Evolutionary conservation across 1,140 invertebrate species (phyloP).

Genomic region (Drosophila murphyi): DNA sequence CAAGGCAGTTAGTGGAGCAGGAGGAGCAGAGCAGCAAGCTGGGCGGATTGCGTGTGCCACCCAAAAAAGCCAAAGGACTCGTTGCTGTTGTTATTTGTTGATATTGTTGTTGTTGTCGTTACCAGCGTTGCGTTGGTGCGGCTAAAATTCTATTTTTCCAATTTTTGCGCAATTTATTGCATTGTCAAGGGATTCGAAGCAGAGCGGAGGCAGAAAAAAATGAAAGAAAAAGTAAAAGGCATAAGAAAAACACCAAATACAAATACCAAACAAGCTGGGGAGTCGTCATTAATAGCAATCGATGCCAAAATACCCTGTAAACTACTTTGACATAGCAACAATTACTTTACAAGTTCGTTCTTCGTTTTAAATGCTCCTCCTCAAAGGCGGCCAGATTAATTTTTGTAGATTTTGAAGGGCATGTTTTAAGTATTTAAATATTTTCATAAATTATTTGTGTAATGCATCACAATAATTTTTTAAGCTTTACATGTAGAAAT

Average conservation of each 20-base stretch:
- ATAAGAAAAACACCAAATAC: slow-evolving; percentile 77
- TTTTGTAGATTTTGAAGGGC: no score
- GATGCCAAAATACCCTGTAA: slow-evolving; percentile 13
- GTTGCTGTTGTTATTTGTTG: slow-evolving; percentile 13
- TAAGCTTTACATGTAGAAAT: no score
- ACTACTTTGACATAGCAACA: background rate
- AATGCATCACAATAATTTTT: no score
- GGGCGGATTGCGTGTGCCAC: slow-evolving; percentile 36
- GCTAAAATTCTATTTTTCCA: slow-evolving; percentile 82
- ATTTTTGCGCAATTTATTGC: slow-evolving; percentile 82
- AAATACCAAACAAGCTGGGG: slow-evolving; percentile 63
- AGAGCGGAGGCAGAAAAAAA: slow-evolving; percentile 37
- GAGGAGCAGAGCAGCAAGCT: background rate
- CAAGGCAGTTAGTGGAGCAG: background rate
- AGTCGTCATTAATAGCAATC: background rate
- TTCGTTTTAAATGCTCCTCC: no score
- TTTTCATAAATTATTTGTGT: no score
- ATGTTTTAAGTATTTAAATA: no score
- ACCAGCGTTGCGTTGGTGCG: slow-evolving; percentile 58
- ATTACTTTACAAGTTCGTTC: no score
- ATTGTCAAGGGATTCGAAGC: slow-evolving; percentile 77
- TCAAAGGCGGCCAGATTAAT: no score
- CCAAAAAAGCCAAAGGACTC: slow-evolving; percentile 40
- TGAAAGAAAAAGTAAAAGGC: slow-evolving; percentile 59
- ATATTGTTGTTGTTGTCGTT: slow-evolving; percentile 60